A percentile compares a stretch with the other conserved stretches of the same genome.
These are phyloP conservation scores for Gymnocheta viridis DNA, from an alignment of 2,888 invertebrate genomes.

Conservation along the genomic window DNA sequence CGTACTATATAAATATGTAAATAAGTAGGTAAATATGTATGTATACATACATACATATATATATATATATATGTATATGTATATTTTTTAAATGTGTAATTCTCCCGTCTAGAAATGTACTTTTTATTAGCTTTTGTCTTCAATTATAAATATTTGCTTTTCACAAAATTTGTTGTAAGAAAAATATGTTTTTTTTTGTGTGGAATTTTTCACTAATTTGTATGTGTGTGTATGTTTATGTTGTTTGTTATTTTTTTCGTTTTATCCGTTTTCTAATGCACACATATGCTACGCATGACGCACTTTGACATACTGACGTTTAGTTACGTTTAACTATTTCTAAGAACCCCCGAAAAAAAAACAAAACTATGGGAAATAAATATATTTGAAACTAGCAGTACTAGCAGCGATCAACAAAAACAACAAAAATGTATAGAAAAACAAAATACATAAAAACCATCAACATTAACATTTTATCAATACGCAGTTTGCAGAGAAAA, in stretches of 20 bases:
- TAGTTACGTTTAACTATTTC: conserved; percentile 78
- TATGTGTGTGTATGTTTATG: conserved; percentile 5
- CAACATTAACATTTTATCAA: conserved; percentile 65
- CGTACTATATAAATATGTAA: background rate
- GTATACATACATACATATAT: too few species aligned
- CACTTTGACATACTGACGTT: conserved; percentile 78
- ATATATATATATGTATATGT: too few species aligned
- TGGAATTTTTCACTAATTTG: conserved; percentile 13
- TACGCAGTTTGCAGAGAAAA: conserved; percentile 65
- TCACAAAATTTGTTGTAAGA: conserved; percentile 18
- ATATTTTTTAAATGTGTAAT: background rate
- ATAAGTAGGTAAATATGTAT: too few species aligned
- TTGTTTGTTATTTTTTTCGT: conserved; percentile 5
- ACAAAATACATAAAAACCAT: conserved; percentile 50
- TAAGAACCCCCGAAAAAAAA: conserved; percentile 75
- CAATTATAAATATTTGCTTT: conserved; percentile 11
- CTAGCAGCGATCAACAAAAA: conserved; percentile 54
- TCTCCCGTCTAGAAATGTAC: background rate
- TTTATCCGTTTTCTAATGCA: conserved; percentile 63
- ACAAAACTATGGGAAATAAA: conserved; percentile 61
- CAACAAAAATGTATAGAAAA: conserved; percentile 55
- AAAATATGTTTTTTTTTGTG: conserved; percentile 28
- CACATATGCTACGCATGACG: conserved; percentile 77
- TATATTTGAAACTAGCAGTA: conserved; percentile 57
- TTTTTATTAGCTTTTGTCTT: conserved; percentile 5